phyloP scores from a whole-genome alignment of 2,113 vertebrate species.

The Rhinogobius similis region DNA sequence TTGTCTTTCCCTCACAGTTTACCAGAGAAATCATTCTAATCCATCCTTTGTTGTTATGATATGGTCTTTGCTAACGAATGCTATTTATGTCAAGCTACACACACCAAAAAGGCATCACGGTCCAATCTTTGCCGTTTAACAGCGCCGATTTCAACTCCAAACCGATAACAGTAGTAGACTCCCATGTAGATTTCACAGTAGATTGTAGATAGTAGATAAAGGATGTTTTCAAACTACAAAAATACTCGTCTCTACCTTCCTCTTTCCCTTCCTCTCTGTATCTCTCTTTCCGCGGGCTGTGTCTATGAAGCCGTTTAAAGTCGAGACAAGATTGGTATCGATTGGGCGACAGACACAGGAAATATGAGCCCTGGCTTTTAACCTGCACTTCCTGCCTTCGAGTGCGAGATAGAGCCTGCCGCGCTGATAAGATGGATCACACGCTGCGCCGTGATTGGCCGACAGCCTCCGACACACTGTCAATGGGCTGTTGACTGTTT shows the following conservation, averaged over 20 bases:
- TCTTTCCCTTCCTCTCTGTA: neutral
- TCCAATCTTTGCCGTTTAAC: neutral
- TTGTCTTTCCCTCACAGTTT: no score
- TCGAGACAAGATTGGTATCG: constrained; percentile 20
- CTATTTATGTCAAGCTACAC: no score
- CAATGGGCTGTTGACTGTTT: constrained; percentile 46
- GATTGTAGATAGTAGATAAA: neutral
- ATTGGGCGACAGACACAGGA: constrained; percentile 15
- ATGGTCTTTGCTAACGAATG: no score
- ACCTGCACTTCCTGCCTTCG: constrained; percentile 22
- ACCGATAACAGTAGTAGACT: neutral
- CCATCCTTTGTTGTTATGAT: no score
- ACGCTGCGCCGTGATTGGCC: constrained; percentile 25
- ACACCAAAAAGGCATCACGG: no score
- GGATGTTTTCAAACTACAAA: neutral
- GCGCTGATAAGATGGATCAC: constrained; percentile 30
- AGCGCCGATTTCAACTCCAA: neutral
- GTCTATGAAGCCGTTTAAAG: constrained; percentile 13
- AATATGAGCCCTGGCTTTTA: constrained; percentile 25
- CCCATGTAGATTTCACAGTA: neutral
- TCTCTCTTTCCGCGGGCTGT: neutral
- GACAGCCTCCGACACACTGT: constrained; percentile 12
- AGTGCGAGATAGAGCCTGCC: constrained; percentile 14
- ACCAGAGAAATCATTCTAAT: no score
- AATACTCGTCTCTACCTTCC: neutral